Base-by-base conservation (phyloP, 2,113 vertebrate species). In the Engraulis encrasicolus region DNA sequence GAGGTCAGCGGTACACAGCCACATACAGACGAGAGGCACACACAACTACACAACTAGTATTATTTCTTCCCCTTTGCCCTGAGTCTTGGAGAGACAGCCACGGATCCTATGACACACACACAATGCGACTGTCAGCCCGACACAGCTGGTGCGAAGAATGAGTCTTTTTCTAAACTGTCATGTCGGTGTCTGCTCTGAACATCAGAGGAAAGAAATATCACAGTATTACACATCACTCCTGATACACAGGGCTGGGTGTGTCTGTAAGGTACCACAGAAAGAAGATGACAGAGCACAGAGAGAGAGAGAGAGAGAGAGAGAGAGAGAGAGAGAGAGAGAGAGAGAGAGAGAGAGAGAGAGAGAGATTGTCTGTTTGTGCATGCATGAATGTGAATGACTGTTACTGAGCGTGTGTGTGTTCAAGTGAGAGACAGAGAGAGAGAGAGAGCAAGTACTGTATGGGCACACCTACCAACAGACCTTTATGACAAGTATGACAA, bases 271-370 rank as follows among this genome's bases (percentile, higher is more conserved):
- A n/a, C 54, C 20, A 23, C 19, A 20, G 54, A 58, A 1, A 20
- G 54, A n/a, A 45, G 40, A 45, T 45, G 40, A 45, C 4, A 45
- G 20, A n/a, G 20, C 18, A n/a, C 11, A 52, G 19, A n/a, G 20
- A 58, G 54, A 58, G 20, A 58, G 54, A 52, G 74, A 83, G 0
- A 20, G 82, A 83, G 48, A 49, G 82, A 77, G 48, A 23, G 78
- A 27, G n/a, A 6, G 71, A 78, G 50, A 23, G 14, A 78, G 14
- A 83, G 2, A 27, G 48, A 79, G 77, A 6, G 6, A 18, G 54
- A 61, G 54, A 58, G 20, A 61, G 20, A 61, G 54, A n/a, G n/a
- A n/a, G n/a, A n/a, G n/a, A n/a, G n/a, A n/a, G n/a, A n/a, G n/a
- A n/a, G n/a, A n/a, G n/a, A n/a, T n/a, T n/a, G n/a, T n/a, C n/a